A percentile compares a stretch with the other conserved stretches of the same genome.
phyloP scores from a whole-genome alignment of 2,797 vertebrate species.

The Lepilemur septentrionalis region DNA sequence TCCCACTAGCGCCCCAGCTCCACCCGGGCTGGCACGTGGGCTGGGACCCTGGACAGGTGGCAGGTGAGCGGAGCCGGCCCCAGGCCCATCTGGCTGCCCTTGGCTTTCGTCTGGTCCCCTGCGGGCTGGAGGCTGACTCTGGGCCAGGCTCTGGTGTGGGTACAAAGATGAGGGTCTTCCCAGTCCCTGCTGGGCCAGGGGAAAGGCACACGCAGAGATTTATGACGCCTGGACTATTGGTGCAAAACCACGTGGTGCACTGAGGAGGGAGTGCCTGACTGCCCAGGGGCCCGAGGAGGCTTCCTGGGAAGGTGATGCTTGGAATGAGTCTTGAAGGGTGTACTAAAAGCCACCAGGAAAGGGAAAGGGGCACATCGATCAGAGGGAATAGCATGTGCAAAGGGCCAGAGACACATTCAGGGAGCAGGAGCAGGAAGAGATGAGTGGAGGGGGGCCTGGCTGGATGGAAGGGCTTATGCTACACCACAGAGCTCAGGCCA shows the following conservation, averaged over 20 bases:
- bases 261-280: fast-evolving
- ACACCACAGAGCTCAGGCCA: not conserved
- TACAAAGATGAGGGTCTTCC: not conserved
- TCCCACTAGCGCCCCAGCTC: constrained; percentile 3
- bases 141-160: fast-evolving
- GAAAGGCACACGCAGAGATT: fast-evolving
- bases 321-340: not conserved
- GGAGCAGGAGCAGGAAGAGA: not conserved
- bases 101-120: not conserved
- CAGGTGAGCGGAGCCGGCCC: not conserved
- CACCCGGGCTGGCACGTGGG: not conserved
- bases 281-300: not conserved
- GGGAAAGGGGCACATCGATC: not conserved
- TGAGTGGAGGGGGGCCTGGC: fast-evolving
- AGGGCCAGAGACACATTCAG: not conserved
- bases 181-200: fast-evolving
- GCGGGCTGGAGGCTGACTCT: not conserved
- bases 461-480: fast-evolving
- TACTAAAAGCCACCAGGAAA: not conserved
- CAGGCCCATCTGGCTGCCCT: not conserved
- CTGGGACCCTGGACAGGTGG: not conserved
- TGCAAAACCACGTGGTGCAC: fast-evolving
- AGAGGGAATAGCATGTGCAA: not conserved
- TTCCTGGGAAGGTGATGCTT: not conserved
- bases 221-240: fast-evolving